Percentiles rank a stretch among this genome's conserved stretches.
Evolutionary conservation across 2,888 invertebrate genomes (phyloP).

Genomic region (Ochlodes sylvanus): DNA sequence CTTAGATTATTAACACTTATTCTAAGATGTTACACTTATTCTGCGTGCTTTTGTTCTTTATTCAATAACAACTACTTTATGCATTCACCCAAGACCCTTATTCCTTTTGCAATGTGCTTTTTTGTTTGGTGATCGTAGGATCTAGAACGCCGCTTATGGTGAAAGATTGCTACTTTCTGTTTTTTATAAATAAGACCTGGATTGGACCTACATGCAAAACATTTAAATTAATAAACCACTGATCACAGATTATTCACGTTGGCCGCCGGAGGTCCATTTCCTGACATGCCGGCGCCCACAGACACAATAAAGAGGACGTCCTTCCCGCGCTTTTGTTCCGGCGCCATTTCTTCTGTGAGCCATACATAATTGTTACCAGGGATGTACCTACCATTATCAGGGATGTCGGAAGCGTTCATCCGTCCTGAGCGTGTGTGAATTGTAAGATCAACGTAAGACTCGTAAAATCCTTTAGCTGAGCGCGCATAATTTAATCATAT

Average conservation of each 20-base stretch:
- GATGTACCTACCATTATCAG: constrained; percentile 5
- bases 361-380: constrained; percentile 8
- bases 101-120: too few species aligned
- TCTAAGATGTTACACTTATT: too few species aligned
- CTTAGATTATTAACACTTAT: too few species aligned
- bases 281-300: constrained; percentile 3
- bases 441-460: background rate
- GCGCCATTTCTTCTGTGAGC: constrained; percentile 8
- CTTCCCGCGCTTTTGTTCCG: constrained; percentile 12
- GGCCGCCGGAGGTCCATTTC: constrained; percentile 5
- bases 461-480: background rate
- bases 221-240: background rate
- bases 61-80: too few species aligned
- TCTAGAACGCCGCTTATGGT: too few species aligned
- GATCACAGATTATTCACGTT: constrained; percentile 2
- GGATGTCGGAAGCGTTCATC: constrained; percentile 8
- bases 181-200: too few species aligned
- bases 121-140: too few species aligned
- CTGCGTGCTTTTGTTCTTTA: too few species aligned
- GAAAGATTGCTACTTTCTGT: too few species aligned
- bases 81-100: too few species aligned
- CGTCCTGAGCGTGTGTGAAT: background rate
- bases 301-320: constrained; percentile 12
- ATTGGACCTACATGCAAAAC: background rate
- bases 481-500: too few species aligned